These are phyloP conservation scores for Tiliacea citrago DNA, from an alignment of 2,888 invertebrate species.

Conservation along the genomic window DNA sequence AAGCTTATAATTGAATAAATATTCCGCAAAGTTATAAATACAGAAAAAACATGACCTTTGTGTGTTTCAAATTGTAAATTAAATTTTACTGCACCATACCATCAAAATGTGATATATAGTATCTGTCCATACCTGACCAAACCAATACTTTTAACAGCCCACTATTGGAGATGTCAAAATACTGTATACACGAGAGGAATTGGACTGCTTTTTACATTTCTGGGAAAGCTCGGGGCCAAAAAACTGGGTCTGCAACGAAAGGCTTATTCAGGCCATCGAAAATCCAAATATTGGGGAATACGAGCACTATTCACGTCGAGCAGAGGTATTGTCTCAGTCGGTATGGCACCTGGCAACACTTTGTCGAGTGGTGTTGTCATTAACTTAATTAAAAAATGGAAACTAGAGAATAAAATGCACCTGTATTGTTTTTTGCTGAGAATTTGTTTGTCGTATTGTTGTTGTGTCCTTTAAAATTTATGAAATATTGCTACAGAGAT, in stretches of 20 bases:
- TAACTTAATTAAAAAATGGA: constrained; percentile 54
- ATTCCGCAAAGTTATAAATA: neutral
- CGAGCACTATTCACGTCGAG: constrained; percentile 37
- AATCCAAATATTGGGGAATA: constrained; percentile 45
- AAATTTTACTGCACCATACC: neutral
- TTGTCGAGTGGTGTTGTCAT: constrained; percentile 45
- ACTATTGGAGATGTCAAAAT: constrained; percentile 30
- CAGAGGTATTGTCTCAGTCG: constrained; percentile 24
- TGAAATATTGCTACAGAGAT: constrained; percentile 22
- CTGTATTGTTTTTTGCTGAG: constrained; percentile 24
- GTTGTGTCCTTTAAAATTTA: constrained; percentile 8
- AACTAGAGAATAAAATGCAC: constrained; percentile 33
- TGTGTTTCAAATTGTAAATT: constrained; percentile 15
- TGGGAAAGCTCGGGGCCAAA: constrained; percentile 30
- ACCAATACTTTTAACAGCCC: constrained; percentile 20
- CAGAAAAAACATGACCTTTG: neutral
- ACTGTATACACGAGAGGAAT: constrained; percentile 12
- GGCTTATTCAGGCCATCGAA: constrained; percentile 50
- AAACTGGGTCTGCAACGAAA: constrained; percentile 40
- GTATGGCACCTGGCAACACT: constrained; percentile 41
- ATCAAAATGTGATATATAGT: constrained; percentile 6
- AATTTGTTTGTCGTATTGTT: constrained; percentile 32
- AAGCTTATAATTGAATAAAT: neutral
- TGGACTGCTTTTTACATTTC: constrained; percentile 37
- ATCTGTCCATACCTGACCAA: constrained; percentile 3